phyloP scores from a whole-genome alignment of 92 coral and sea anemone species.

The Hydrozoanthus gracilis region DNA sequence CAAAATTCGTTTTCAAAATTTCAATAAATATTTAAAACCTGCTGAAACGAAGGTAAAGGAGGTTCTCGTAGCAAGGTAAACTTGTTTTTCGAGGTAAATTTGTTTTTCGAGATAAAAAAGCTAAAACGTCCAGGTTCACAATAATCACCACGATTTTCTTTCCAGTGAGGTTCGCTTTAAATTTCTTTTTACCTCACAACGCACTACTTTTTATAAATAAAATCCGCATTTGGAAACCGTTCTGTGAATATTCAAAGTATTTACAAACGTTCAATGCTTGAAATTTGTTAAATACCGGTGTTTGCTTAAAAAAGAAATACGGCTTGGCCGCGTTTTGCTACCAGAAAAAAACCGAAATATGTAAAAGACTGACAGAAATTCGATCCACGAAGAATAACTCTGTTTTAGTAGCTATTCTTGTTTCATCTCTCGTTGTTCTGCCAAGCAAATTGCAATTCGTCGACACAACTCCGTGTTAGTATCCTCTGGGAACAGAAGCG shows the following conservation, averaged over 20 bases:
- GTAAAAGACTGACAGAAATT: not conserved
- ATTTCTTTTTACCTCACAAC: no score
- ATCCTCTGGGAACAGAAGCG: slow-evolving; percentile 79
- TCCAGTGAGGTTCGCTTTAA: no score
- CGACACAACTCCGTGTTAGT: slow-evolving; percentile 84
- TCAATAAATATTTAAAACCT: slow-evolving; percentile 14
- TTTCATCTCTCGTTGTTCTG: slow-evolving; percentile 53
- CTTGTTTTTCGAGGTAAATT: no score
- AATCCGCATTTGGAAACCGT: not conserved
- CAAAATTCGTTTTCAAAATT: not conserved
- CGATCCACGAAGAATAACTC: not conserved
- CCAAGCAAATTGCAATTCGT: slow-evolving; percentile 72
- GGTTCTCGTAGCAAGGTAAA: no score
- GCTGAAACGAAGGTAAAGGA: not conserved
- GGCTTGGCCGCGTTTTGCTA: not conserved
- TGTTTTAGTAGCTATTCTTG: slow-evolving; percentile 18
- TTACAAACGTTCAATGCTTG: not conserved
- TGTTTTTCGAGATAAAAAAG: no score
- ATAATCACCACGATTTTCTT: no score
- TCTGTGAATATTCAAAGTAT: not conserved
- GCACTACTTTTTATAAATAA: not conserved
- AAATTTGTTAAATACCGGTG: not conserved
- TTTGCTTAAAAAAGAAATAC: not conserved
- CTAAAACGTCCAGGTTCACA: no score
- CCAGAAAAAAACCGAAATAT: not conserved